These are phyloP conservation scores for Eupithecia subumbrata DNA, from an alignment of 2,888 invertebrate genomes.

Conservation along the genomic window DNA sequence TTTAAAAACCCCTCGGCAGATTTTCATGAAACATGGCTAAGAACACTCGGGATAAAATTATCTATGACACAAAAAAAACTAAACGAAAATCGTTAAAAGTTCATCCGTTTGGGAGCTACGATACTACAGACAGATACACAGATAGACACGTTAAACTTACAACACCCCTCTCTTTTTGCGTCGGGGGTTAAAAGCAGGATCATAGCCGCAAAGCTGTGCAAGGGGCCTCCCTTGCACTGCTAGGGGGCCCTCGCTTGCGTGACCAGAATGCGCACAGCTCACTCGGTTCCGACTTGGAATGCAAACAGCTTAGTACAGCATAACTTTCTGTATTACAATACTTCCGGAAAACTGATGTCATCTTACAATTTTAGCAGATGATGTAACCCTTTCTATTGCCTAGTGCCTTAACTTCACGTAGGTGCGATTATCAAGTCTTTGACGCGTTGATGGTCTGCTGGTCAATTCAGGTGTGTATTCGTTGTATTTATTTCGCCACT, in stretches of 20 bases:
- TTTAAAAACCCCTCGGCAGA: too few relatives aligned
- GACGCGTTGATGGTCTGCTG: too few relatives aligned
- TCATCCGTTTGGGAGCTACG: too few relatives aligned
- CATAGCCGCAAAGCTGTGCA: background rate
- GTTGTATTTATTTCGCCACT: background rate
- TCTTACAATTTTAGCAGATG: slow-evolving; percentile 9
- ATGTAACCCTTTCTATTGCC: slow-evolving; percentile 20
- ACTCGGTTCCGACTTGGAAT: slow-evolving; percentile 10
- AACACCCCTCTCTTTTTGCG: too few relatives aligned
- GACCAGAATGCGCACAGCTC: slow-evolving; percentile 11
- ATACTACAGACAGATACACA: too few relatives aligned
- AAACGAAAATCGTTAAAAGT: too few relatives aligned
- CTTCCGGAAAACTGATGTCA: slow-evolving; percentile 29
- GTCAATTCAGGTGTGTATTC: background rate
- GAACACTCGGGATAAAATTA: too few relatives aligned
- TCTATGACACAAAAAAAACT: too few relatives aligned
- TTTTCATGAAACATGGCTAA: too few relatives aligned
- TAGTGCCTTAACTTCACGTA: slow-evolving; percentile 3
- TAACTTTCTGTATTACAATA: slow-evolving; percentile 19
- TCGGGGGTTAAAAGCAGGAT: background rate
- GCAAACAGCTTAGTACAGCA: background rate
- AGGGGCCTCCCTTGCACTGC: background rate
- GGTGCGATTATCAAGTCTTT: background rate
- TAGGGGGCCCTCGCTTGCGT: background rate
- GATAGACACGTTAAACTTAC: too few relatives aligned